Evolutionary conservation across 2,113 vertebrate species (phyloP).

Genomic region (Sakesphorus luctuosus): DNA sequence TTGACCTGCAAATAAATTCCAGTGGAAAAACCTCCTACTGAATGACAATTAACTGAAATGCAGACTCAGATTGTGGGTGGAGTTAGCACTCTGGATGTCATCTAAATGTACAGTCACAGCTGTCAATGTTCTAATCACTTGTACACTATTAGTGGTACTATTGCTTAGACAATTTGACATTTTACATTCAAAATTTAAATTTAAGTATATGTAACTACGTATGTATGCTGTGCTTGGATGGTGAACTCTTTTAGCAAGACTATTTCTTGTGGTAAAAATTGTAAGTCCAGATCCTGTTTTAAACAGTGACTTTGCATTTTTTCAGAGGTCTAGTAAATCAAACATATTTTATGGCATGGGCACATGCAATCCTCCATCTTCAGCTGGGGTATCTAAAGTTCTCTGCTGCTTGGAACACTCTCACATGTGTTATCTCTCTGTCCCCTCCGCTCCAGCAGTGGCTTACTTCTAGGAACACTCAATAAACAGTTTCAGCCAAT

Average conservation of each 20-base stretch:
- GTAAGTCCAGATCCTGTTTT: not conserved
- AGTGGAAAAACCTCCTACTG: slow-evolving; percentile 13
- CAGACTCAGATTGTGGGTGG: not conserved
- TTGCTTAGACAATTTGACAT: not conserved
- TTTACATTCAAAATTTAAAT: not conserved
- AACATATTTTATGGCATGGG: not conserved
- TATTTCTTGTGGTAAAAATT: not conserved
- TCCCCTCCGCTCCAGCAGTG: not conserved
- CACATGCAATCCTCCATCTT: not conserved
- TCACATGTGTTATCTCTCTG: not conserved
- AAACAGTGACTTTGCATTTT: not conserved
- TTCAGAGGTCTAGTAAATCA: not conserved
- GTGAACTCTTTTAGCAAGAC: not conserved
- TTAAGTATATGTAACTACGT: not conserved
- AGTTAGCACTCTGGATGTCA: not conserved
- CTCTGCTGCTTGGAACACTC: not conserved
- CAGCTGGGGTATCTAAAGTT: not conserved
- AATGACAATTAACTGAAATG: slow-evolving; percentile 22
- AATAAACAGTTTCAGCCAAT: not conserved
- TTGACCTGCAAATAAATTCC: slow-evolving; percentile 55
- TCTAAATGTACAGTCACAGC: not conserved
- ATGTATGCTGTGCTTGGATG: not conserved
- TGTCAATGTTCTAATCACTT: not conserved
- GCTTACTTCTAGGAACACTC: not conserved
- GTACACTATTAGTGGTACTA: not conserved